These are phyloP conservation scores for Archips crataeganus DNA, from an alignment of 2,888 invertebrate species.

Conservation along the genomic window DNA sequence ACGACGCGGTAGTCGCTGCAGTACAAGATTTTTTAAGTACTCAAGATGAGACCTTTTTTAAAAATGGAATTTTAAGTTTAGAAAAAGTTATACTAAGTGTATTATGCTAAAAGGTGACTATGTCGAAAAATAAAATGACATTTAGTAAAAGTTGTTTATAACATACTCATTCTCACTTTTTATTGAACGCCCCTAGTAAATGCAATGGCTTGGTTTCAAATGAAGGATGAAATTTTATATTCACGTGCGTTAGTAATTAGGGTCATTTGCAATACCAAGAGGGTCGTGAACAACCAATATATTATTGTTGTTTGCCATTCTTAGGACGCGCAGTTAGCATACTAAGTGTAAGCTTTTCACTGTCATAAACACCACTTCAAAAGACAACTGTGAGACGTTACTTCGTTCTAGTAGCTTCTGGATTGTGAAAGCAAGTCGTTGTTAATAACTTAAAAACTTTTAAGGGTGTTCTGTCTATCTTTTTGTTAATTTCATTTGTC, in stretches of 20 bases:
- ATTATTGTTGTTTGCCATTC: conserved; percentile 22
- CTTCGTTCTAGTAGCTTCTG: conserved; percentile 4
- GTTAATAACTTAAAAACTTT: not conserved
- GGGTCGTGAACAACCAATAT: conserved; percentile 18
- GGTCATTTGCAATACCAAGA: conserved; percentile 26
- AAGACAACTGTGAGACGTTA: not conserved
- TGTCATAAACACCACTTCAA: conserved; percentile 21
- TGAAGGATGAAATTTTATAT: not conserved
- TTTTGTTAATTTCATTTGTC: not conserved
- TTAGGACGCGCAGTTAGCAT: conserved; percentile 19
- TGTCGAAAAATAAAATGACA: too few relatives aligned
- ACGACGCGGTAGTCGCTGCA: too few relatives aligned
- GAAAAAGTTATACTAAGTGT: too few relatives aligned
- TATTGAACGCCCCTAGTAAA: too few relatives aligned
- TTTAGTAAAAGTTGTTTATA: too few relatives aligned
- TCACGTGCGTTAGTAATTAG: conserved; percentile 23
- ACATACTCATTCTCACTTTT: too few relatives aligned
- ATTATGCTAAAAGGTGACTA: too few relatives aligned
- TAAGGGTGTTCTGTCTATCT: not conserved
- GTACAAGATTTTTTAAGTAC: too few relatives aligned
- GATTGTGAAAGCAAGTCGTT: conserved; percentile 9
- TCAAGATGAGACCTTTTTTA: too few relatives aligned
- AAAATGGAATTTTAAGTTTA: too few relatives aligned
- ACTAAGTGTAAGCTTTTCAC: conserved; percentile 26
- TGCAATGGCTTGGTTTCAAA: too few relatives aligned